These are phyloP conservation scores for Huso huso DNA, from an alignment of 2,797 vertebrate genomes.

Conservation along the genomic window DNA sequence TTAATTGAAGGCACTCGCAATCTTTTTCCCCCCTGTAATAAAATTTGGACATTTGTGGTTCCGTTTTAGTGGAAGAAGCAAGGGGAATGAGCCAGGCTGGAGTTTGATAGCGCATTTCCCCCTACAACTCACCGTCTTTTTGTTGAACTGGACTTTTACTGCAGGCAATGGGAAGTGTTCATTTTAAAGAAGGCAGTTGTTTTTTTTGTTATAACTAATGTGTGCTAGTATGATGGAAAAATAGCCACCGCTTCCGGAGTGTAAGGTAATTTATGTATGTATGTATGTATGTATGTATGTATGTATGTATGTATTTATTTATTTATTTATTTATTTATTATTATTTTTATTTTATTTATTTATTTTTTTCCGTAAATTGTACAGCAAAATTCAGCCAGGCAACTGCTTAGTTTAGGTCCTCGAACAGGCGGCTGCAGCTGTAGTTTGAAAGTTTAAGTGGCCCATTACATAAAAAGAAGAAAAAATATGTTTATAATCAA, in stretches of 20 bases:
- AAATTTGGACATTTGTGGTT: constrained; percentile 38
- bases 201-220: constrained; percentile 60
- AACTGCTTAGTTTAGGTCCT: neutral
- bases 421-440: constrained; percentile 16
- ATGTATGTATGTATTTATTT: no score
- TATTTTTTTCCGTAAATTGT: neutral
- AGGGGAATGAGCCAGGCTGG: constrained; percentile 58
- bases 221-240: constrained; percentile 86
- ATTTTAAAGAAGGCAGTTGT: constrained; percentile 70
- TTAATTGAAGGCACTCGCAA: constrained; percentile 24
- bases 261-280: constrained; percentile 74
- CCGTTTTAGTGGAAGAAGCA: constrained; percentile 53
- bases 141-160: constrained; percentile 70
- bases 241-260: constrained; percentile 95
- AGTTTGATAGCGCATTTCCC: constrained; percentile 58
- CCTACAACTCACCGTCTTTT: constrained; percentile 44
- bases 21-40: constrained; percentile 32
- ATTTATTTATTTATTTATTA: neutral
- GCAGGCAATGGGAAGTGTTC: constrained; percentile 83
- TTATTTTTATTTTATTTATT: constrained; percentile 16
- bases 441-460: constrained; percentile 50
- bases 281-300: neutral
- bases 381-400: constrained; percentile 5
- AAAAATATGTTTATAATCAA: neutral
- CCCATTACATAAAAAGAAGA: constrained; percentile 10